Evolutionary conservation across 2,797 vertebrate genomes (phyloP).

Genomic region (Adrianichthys oophorus): DNA sequence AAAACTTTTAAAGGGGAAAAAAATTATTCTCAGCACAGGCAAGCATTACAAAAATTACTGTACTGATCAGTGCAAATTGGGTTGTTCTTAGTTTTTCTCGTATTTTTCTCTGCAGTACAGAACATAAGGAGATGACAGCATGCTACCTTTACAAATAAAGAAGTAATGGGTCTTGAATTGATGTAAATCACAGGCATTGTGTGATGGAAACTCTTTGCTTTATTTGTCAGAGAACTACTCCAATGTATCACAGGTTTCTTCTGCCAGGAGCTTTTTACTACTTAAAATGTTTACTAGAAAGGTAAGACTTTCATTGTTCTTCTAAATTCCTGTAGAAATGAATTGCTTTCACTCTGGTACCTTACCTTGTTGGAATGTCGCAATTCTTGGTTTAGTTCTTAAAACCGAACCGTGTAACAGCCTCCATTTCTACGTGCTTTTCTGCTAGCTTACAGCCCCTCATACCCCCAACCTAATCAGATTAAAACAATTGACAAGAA

Average conservation of each 20-base stretch:
- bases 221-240: slow-evolving; percentile 30
- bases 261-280: slow-evolving; percentile 41
- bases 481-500: too few relatives aligned
- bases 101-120: too few relatives aligned
- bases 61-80: too few relatives aligned
- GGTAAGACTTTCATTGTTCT: slow-evolving; percentile 32
- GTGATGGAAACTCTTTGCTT: slow-evolving; percentile 13
- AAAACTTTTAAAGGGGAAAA: slow-evolving; percentile 3
- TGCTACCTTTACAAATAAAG: slow-evolving; percentile 1
- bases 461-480: too few relatives aligned
- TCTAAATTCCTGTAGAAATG: slow-evolving; percentile 5
- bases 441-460: too few relatives aligned
- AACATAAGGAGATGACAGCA: background rate
- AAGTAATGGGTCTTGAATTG: slow-evolving; percentile 35
- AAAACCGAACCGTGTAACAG: too few relatives aligned
- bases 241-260: slow-evolving; percentile 22
- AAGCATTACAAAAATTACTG: slow-evolving; percentile 3
- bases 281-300: slow-evolving; percentile 43
- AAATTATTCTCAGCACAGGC: slow-evolving; percentile 2
- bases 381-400: too few relatives aligned
- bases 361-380: too few relatives aligned
- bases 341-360: slow-evolving; percentile 1
- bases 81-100: too few relatives aligned
- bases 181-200: slow-evolving; percentile 41
- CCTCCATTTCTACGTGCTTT: too few relatives aligned